A percentile compares a stretch with the other conserved stretches of the same genome.
Evolutionary conservation across 2,113 vertebrate species (phyloP).

Genomic region (Clarias gariepinus): DNA sequence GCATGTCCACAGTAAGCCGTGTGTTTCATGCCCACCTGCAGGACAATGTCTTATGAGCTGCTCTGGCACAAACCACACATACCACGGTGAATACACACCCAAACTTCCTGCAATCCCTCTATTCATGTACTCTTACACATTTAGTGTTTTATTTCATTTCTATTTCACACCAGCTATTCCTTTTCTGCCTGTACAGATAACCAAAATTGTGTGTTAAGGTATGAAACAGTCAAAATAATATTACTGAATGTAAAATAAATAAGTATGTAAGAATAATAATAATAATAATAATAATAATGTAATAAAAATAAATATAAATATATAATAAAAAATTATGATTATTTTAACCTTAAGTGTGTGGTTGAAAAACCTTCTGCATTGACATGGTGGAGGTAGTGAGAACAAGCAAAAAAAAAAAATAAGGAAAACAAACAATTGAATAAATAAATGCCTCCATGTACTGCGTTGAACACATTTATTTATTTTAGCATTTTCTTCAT

Average conservation of each 20-base stretch:
- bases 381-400: background rate
- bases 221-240: background rate
- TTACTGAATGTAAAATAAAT: background rate
- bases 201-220: background rate
- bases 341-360: background rate
- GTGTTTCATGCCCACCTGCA: constrained; percentile 56
- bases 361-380: background rate
- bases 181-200: background rate
- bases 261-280: too few relatives aligned
- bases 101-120: constrained; percentile 20
- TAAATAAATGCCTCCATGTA: background rate
- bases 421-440: background rate
- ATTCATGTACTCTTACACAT: background rate
- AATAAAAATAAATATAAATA: too few relatives aligned
- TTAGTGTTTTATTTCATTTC: constrained; percentile 4
- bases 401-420: background rate
- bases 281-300: too few relatives aligned
- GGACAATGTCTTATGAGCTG: constrained; percentile 39
- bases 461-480: background rate
- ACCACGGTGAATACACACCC: constrained; percentile 25
- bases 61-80: constrained; percentile 10
- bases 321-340: too few relatives aligned
- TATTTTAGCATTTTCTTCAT: background rate
- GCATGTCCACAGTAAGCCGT: constrained; percentile 33
- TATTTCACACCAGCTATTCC: background rate